These are phyloP conservation scores for Rhyacophila brunnea DNA, from an alignment of 1,140 invertebrate genomes.

Conservation along the genomic window DNA sequence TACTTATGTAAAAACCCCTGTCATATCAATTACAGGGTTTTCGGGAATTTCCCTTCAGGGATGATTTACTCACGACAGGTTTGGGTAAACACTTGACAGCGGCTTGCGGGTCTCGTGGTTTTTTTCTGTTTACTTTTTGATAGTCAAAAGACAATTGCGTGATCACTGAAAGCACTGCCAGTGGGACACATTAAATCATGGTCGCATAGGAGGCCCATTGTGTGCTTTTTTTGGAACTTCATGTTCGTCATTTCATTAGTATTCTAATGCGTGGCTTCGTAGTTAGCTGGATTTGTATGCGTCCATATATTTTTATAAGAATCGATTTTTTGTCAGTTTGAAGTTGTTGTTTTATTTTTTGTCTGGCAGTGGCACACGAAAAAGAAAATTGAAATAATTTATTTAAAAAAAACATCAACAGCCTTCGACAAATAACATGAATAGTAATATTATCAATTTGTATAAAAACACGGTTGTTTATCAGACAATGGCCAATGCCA, in stretches of 20 bases:
- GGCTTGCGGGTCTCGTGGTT: slow-evolving; percentile 4
- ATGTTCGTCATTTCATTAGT: slow-evolving; percentile 31
- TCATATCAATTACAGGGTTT: slow-evolving; percentile 19
- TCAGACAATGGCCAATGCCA: too few relatives aligned
- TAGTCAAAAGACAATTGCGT: slow-evolving; percentile 19
- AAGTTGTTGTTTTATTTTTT: too few relatives aligned
- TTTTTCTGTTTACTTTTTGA: slow-evolving; percentile 4
- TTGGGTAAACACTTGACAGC: neutral
- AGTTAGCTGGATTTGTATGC: slow-evolving; percentile 24
- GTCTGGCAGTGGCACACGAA: too few relatives aligned
- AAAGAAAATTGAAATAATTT: too few relatives aligned
- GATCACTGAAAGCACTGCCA: slow-evolving; percentile 3
- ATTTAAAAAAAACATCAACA: too few relatives aligned
- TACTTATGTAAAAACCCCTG: neutral
- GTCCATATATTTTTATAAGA: slow-evolving; percentile 17
- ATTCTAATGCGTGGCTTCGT: slow-evolving; percentile 30
- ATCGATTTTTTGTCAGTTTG: neutral
- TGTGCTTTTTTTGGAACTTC: slow-evolving; percentile 23
- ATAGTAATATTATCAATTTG: too few relatives aligned
- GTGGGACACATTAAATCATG: slow-evolving; percentile 29
- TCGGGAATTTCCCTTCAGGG: neutral
- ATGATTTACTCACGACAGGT: too few relatives aligned
- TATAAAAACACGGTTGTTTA: too few relatives aligned
- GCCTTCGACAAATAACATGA: too few relatives aligned
- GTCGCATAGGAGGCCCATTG: slow-evolving; percentile 19